phyloP scores from a whole-genome alignment of 2,113 vertebrate genomes.

The Callionymus lyra region DNA sequence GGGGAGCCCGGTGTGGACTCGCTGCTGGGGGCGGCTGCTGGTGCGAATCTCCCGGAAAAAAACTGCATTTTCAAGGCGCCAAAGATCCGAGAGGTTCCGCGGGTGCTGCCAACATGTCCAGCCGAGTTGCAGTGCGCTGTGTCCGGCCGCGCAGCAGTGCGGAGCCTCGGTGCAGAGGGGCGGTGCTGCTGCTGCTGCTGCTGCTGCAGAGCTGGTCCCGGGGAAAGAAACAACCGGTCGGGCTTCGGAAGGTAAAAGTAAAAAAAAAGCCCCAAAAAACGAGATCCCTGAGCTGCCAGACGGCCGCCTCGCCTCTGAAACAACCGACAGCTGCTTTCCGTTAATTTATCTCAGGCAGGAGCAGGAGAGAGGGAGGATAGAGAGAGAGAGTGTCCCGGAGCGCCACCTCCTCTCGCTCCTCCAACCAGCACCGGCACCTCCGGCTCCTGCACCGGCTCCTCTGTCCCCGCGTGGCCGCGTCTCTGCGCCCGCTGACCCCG shows the following conservation, averaged over 20 bases:
- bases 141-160: conserved; percentile 29
- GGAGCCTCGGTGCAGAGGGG: conserved; percentile 28
- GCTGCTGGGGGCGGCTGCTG: conserved; percentile 8
- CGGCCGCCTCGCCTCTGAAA: conserved; percentile 39
- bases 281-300: conserved; percentile 35
- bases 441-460: conserved; percentile 7
- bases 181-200: conserved; percentile 24
- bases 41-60: conserved; percentile 24
- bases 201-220: conserved; percentile 19
- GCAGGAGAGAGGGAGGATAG: conserved; percentile 14
- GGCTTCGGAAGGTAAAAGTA: background rate
- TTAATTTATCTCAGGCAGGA: conserved; percentile 45
- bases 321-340: conserved; percentile 46
- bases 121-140: conserved; percentile 30
- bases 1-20: conserved; percentile 1
- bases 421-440: conserved; percentile 18
- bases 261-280: conserved; percentile 8
- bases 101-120: conserved; percentile 26
- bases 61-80: conserved; percentile 33
- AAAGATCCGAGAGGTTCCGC: conserved; percentile 12
- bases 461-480: conserved; percentile 5
- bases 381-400: conserved; percentile 18
- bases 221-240: background rate
- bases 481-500: background rate
- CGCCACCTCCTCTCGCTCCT: conserved; percentile 28